Evolutionary conservation across 2,888 invertebrate species (phyloP).

Genomic region (Cataglyphis altisquamis): DNA sequence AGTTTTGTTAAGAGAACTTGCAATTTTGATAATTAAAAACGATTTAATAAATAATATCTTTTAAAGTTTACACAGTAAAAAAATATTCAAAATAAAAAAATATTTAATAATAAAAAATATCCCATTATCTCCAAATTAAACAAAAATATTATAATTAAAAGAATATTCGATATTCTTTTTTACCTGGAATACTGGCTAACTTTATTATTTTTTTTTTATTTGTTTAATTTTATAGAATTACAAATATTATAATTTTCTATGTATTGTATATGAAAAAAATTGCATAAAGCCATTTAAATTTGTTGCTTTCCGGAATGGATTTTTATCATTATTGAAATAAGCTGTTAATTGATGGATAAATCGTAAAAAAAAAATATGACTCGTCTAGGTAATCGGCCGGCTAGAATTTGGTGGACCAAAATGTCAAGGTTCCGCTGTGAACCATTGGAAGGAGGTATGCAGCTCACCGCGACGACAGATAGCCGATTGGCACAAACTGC

Average conservation of each 20-base stretch:
- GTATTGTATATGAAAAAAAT: background rate
- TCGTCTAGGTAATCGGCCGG: slow-evolving; percentile 95
- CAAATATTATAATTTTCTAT: background rate
- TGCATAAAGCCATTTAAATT: background rate
- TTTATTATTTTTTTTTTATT: background rate
- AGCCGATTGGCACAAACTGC: slow-evolving; percentile 99
- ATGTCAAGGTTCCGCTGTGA: slow-evolving; percentile 93
- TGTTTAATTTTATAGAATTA: background rate
- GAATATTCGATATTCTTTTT: background rate
- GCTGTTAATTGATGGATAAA: background rate
- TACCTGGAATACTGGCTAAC: background rate
- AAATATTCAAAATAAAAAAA: background rate
- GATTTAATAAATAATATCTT: background rate
- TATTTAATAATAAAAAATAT: background rate
- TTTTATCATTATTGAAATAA: background rate
- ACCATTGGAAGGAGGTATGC: slow-evolving; percentile 99
- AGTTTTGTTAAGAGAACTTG: background rate
- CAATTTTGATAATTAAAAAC: background rate
- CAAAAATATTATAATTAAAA: background rate
- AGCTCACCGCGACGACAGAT: slow-evolving; percentile 99
- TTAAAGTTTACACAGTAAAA: background rate
- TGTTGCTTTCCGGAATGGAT: background rate
- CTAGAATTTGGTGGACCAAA: slow-evolving; percentile 96
- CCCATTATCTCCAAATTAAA: background rate
- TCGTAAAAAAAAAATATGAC: slow-evolving; percentile 5